phyloP scores from a whole-genome alignment of 2,113 vertebrate genomes.

The Cairina moschata region DNA sequence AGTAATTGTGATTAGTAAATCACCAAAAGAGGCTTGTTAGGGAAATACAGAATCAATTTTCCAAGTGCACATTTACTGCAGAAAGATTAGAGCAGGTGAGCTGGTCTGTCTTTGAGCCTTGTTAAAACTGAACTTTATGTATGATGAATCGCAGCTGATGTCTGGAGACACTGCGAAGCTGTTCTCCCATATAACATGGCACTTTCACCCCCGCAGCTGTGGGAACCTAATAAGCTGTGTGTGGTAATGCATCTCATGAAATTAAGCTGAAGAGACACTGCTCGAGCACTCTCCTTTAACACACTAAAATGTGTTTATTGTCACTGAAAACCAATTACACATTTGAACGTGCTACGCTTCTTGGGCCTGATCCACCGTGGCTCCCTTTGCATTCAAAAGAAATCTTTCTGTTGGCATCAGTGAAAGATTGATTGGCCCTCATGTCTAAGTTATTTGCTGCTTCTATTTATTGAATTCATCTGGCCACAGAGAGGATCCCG shows the following conservation, averaged over 20 bases:
- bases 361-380: not conserved
- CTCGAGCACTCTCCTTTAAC: not conserved
- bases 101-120: not conserved
- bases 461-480: not conserved
- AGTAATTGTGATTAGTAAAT: slow-evolving; percentile 24
- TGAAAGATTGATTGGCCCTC: not conserved
- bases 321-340: not conserved
- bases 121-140: not conserved
- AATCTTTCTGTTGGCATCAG: not conserved
- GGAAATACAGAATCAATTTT: not conserved
- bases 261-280: not conserved
- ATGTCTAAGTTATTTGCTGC: not conserved
- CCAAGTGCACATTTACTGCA: not conserved
- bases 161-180: not conserved
- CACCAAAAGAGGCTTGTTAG: not conserved
- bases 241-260: not conserved
- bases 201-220: not conserved
- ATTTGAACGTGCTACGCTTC: not conserved
- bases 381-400: not conserved
- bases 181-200: not conserved
- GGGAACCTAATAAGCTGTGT: not conserved
- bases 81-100: not conserved
- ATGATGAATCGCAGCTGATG: not conserved
- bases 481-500: not conserved
- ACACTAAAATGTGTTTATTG: not conserved